Percentiles rank a stretch among this genome's conserved stretches.
Evolutionary conservation across 2,797 vertebrate species (phyloP).

Genomic region (Pelobates cultripes): DNA sequence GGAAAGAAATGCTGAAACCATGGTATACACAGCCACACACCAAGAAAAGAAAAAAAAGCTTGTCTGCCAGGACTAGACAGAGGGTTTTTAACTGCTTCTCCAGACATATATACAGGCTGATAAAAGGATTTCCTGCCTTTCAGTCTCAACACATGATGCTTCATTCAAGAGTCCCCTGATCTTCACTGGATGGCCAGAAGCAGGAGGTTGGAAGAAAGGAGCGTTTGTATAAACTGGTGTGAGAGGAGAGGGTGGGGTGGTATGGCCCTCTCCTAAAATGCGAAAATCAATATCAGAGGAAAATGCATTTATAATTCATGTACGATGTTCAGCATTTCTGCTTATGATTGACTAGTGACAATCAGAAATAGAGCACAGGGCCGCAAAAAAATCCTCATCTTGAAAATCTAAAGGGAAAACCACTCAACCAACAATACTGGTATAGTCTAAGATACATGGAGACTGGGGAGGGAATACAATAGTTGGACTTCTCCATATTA

Average conservation of each 20-base stretch:
- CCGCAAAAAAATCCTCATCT: too few species aligned
- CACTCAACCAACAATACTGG: too few species aligned
- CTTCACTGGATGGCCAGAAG: neutral
- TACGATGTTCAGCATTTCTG: neutral
- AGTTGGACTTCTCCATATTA: too few species aligned
- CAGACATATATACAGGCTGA: neutral
- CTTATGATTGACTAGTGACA: too few species aligned
- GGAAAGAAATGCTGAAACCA: neutral
- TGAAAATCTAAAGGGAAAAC: too few species aligned
- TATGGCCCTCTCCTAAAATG: neutral
- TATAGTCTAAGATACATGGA: too few species aligned
- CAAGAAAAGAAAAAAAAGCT: neutral
- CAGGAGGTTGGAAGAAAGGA: neutral
- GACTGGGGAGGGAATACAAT: too few species aligned
- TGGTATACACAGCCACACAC: neutral
- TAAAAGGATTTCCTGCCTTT: neutral
- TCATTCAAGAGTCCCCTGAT: neutral
- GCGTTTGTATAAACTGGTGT: neutral
- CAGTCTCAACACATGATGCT: neutral
- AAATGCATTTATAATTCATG: neutral
- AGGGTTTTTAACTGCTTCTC: neutral
- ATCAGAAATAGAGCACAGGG: too few species aligned
- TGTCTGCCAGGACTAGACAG: neutral
- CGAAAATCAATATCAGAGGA: too few species aligned
- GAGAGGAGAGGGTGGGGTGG: neutral